These are phyloP conservation scores for Hyperopisus bebe DNA, from an alignment of 2,113 vertebrate genomes.

Conservation along the genomic window DNA sequence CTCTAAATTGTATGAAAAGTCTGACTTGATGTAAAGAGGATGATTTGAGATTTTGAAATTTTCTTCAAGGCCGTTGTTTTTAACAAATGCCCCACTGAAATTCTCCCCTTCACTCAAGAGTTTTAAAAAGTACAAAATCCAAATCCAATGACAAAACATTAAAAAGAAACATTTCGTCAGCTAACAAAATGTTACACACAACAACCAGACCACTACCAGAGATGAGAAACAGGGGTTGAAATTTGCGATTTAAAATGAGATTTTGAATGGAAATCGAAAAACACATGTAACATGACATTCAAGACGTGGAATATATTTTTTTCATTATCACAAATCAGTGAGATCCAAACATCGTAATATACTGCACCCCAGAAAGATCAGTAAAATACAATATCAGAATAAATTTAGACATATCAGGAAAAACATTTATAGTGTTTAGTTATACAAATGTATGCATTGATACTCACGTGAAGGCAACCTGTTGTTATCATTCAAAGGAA, in stretches of 20 bases:
- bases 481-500: not conserved
- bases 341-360: not conserved
- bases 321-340: not conserved
- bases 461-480: not conserved
- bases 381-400: not conserved
- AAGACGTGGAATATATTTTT: not conserved
- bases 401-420: not conserved
- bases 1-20: not conserved
- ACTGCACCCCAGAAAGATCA: not conserved
- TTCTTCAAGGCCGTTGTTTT: conserved; percentile 40
- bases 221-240: not conserved
- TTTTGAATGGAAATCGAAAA: not conserved
- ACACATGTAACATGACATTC: not conserved
- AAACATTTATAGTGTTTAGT: not conserved
- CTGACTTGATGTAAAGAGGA: not conserved
- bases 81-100: not conserved
- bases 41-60: not conserved
- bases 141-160: not conserved
- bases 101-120: conserved; percentile 14
- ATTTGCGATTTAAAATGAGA: not conserved
- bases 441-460: not conserved
- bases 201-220: not conserved
- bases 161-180: not conserved
- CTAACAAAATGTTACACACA: not conserved
- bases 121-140: conserved; percentile 24